Evolutionary conservation across 2,888 invertebrate genomes (phyloP), one percentile per base, ranked within the genome.

Genomic region (Drosophila seclusa): DNA sequence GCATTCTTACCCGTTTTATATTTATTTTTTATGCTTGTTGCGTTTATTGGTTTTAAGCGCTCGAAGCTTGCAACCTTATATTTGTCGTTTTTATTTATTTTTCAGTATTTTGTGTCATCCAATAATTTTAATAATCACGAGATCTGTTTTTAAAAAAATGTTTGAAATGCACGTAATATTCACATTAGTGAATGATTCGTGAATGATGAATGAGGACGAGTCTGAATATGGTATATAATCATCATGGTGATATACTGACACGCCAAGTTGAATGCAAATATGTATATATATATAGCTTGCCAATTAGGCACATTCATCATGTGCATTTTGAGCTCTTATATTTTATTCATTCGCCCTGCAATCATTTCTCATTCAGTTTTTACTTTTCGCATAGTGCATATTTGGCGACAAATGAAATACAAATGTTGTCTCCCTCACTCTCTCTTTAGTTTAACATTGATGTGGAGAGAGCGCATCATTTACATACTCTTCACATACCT

Each of bases 71-170:
- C 38, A 31, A 42, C n/a, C 10, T 63, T 42, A 45, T 34, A 54
- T 36, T 45, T 27, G 18, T 53, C 42, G 34, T 40, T 16, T 50
- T n/a, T 16, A 21, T 32, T 53, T 21, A 27, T 32, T 49, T 40
- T 0, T 10, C 2, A 11, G 1, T 1, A 1, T 36, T 36, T 38
- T 68, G 21, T 36, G 16, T 87, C 78, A 87, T 78, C 70, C 68
- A 78, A 83, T 81, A 76, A 78, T 87, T 87, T 83, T 80, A 69
- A 80, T 80, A 89, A 80, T 80, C 82, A 82, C 78, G 80, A 87
- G 83, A 66, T 32, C n/a, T 16, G 11, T 50, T 13, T 10, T 4
- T n/a, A 54, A 55, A 54, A 61, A 31, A 73, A 70, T 58, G 69
- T 57, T 70, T 42, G 32, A 49, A 58, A 76, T 65, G 61, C 70